These are phyloP conservation scores for Larimichthys crocea DNA, from an alignment of 2,113 vertebrate species.

Conservation along the genomic window DNA sequence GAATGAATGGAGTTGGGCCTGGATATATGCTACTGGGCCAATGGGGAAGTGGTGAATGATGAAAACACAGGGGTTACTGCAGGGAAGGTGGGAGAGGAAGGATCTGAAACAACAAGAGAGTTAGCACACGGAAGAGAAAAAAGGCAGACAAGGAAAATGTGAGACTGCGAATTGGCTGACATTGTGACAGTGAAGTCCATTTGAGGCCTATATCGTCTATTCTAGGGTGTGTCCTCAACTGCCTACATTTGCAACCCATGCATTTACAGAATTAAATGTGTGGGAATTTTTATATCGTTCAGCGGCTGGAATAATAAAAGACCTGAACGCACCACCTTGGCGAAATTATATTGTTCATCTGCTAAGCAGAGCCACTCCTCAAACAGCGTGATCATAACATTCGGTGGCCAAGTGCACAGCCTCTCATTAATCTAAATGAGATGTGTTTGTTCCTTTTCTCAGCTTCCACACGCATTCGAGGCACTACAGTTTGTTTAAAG, in stretches of 20 bases:
- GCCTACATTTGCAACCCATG: conserved; percentile 56
- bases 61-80: conserved; percentile 3
- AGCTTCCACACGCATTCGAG: conserved; percentile 52
- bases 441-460: conserved; percentile 53
- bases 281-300: conserved; percentile 67
- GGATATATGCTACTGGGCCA: background rate
- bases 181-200: conserved; percentile 28
- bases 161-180: background rate
- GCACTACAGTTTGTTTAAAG: conserved; percentile 40
- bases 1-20: background rate
- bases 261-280: conserved; percentile 67
- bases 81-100: background rate
- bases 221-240: conserved; percentile 50
- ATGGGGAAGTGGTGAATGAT: background rate
- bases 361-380: conserved; percentile 69
- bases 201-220: conserved; percentile 51
- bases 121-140: background rate
- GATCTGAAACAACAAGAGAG: background rate
- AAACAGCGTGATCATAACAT: conserved; percentile 73
- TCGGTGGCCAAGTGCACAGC: conserved; percentile 51
- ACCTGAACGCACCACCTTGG: conserved; percentile 60
- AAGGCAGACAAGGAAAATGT: background rate
- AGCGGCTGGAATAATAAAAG: conserved; percentile 67
- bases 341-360: conserved; percentile 76
- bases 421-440: conserved; percentile 78